Base-by-base conservation (phyloP, 2,888 invertebrate species). In the Eurytoma adleriae region DNA sequence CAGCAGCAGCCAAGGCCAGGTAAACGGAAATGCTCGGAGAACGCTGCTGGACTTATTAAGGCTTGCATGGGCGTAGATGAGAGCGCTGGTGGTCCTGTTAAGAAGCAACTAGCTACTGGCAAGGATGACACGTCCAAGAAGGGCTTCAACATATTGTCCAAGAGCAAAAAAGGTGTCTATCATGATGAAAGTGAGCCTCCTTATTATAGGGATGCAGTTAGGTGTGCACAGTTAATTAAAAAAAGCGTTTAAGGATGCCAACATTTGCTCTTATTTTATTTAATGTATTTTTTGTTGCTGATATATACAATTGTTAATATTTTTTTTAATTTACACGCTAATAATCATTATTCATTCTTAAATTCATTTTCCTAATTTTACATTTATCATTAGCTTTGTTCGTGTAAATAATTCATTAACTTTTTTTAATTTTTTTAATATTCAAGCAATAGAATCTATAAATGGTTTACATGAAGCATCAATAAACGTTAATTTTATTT, bases 21-120 rank as follows among this genome's bases (percentile, higher is more conserved):
- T 79, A 93, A 93, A 88, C 89, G 94, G 84, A 94, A 94, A 89
- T 93, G 93, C 86, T 93, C 93, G 71, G 94, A 94, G 86, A 93
- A 93, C 87, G 93, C 93, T 62, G 92, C 92, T 18, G 93, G 93
- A 87, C 90, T 93, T 82, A 93, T 93, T 80, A 93, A 93, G 91
- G 91, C 92, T 86, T 91, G 92, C 88, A 91, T 92, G 92, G 91
- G 92, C 86, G 88, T 92, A 86, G 91, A 92, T 86, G 88, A 90
- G 86, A 86, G 88, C 83, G 14, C 82, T 80, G 80, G 80, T 71
- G 88, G 88, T 86, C 86, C 90, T 85, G 84, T 88, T 82, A 86
- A 91, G 88, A 87, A 92, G 92, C 91, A 88, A 91, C 86, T 89
- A 86, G 88, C 87, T 87, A 78, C 82, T 83, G 90, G 85, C 86